Evolutionary conservation across 1,140 invertebrate species (phyloP), one percentile per base, ranked within the genome.

Genomic region (Hylyphantes graminicola): DNA sequence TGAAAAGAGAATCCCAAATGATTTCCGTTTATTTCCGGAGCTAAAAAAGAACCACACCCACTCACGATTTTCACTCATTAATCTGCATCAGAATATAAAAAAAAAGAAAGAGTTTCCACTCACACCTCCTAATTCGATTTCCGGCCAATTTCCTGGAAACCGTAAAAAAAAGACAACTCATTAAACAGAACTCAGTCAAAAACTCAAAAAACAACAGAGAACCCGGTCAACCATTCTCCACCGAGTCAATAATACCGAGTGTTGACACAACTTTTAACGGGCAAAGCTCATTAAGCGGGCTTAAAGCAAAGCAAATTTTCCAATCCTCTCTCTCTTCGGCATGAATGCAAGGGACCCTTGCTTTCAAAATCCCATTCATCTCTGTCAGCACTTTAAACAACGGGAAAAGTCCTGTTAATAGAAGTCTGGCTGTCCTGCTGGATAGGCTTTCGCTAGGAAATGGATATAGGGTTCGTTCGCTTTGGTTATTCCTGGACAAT

Each of bases 331-430:
- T 53, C 72, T 76, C 70, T 79, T 70, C 77, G 35, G 35, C 35
- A 53, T 68, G 65, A 68, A 17, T 35, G 35, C 35, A 76, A 64
- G 55, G 65, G 50, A n/a, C 77, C 70, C 77, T 79, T 50, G 63
- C 77, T 79, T 55, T 81, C 79, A 81, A 81, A 63, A 64, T 64
- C 79, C 11, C 79, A 81, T 81, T 81, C 79, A 81, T 81, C 79
- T 81, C 68, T 81, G 79, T 81, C 79, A 81, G 19, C 57, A 81
- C 79, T 81, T 81, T 81, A 81, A 81, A 81, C 79, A 81, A 73
- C 53, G 48, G 67, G 21, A 17, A n/a, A 35, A 63, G 75, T 80
- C 59, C 13, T 70, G 53, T 65, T 80, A 21, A 48, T 50, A 48
- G 63, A 5, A 73, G n/a, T n/a, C 15, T 19, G 15, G 13, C 6